Percentiles rank a stretch among this genome's conserved stretches.
Evolutionary conservation across 2,113 vertebrate genomes (phyloP).

Genomic region (Scolopax mira): DNA sequence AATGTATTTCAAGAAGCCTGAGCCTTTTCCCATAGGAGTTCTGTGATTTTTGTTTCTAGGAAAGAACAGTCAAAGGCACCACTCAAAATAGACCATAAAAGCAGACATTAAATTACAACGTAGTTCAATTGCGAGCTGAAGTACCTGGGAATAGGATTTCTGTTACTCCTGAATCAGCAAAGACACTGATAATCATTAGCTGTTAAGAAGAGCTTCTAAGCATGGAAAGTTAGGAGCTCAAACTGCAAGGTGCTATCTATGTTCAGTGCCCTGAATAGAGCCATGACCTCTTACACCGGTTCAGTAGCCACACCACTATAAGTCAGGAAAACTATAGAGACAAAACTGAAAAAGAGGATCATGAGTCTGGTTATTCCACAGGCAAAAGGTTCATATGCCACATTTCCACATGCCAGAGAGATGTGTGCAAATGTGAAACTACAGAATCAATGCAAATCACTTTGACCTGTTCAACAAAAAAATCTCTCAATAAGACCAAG

Average conservation of each 20-base stretch:
- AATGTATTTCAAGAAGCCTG: constrained; percentile 1
- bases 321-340: neutral
- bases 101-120: neutral
- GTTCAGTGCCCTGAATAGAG: neutral
- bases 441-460: neutral
- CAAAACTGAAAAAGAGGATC: neutral
- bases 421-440: neutral
- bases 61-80: neutral
- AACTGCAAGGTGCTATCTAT: neutral
- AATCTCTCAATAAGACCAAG: neutral
- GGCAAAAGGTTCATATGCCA: neutral
- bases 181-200: neutral
- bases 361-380: neutral
- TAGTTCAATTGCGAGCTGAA: neutral
- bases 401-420: neutral
- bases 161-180: neutral
- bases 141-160: neutral
- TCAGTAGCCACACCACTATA: neutral
- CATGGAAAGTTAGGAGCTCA: neutral
- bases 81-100: neutral
- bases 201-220: neutral
- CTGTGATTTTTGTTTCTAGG: constrained; percentile 6
- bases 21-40: neutral
- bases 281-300: accelerated
- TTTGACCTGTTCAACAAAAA: neutral